Evolutionary conservation across 2,888 invertebrate species (phyloP).

Genomic region (Caenorhabditis sp.): DNA sequence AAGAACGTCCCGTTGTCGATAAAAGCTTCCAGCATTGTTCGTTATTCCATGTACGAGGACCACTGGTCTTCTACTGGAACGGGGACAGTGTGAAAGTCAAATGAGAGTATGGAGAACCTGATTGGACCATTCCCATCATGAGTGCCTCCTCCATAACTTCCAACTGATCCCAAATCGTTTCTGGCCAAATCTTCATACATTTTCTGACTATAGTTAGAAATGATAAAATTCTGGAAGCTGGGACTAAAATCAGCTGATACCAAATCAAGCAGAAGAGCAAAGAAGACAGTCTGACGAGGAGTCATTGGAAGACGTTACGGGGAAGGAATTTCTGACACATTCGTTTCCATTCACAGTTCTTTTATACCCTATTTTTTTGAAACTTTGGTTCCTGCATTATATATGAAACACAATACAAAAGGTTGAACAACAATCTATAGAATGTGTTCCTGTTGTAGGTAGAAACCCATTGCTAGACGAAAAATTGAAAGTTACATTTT

Average conservation of each 20-base stretch:
- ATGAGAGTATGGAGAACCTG: conserved; percentile 13
- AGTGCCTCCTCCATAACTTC: conserved; percentile 68
- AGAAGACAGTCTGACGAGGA: not conserved
- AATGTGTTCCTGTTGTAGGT: not conserved
- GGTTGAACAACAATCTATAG: not conserved
- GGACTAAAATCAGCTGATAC: conserved; percentile 48
- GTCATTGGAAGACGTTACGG: not conserved
- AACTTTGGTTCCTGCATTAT: no score
- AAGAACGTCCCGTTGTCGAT: conserved; percentile 44
- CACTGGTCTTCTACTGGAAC: conserved; percentile 60
- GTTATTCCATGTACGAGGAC: conserved; percentile 66
- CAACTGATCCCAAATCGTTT: conserved; percentile 57
- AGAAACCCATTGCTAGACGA: no score
- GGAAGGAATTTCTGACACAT: not conserved
- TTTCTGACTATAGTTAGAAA: conserved; percentile 32
- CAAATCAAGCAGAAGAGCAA: not conserved
- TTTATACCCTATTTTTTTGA: not conserved
- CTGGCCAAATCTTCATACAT: conserved; percentile 62
- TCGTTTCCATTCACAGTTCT: not conserved
- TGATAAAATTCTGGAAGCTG: conserved; percentile 35
- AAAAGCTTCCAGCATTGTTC: conserved; percentile 66
- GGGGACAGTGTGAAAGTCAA: not conserved
- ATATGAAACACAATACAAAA: not conserved
- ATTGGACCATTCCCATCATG: conserved; percentile 55
- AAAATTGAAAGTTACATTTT: no score